Evolutionary conservation across 1,140 invertebrate species (phyloP).

Genomic region (Bombus affinis): DNA sequence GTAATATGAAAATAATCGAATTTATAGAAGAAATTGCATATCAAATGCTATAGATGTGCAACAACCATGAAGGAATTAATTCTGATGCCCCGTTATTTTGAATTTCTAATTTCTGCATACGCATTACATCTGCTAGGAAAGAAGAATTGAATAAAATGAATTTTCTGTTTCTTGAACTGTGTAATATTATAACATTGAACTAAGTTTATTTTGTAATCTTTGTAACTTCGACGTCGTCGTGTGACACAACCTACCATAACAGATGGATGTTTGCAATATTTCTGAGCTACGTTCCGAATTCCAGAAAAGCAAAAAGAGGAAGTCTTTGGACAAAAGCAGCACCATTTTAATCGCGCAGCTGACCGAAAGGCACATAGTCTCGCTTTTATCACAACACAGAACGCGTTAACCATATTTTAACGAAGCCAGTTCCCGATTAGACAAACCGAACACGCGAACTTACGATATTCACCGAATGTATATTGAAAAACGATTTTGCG

Average conservation of each 20-base stretch:
- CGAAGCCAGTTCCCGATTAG: constrained; percentile 20
- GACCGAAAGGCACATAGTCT: constrained; percentile 1
- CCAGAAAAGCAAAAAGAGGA: constrained; percentile 33
- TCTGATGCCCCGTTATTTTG: background rate
- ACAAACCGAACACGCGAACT: constrained; percentile 43
- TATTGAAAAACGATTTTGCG: constrained; percentile 5
- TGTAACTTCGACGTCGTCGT: constrained; percentile 49
- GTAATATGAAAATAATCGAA: background rate
- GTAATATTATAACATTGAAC: no score
- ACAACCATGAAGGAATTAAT: background rate
- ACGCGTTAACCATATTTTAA: constrained; percentile 26
- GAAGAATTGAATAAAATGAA: background rate
- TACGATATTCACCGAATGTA: constrained; percentile 8
- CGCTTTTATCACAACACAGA: constrained; percentile 59
- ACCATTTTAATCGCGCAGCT: constrained; percentile 50
- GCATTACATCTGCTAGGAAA: background rate
- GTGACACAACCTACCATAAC: constrained; percentile 58
- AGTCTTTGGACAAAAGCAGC: constrained; percentile 57
- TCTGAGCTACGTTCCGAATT: constrained; percentile 31
- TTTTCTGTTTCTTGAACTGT: background rate
- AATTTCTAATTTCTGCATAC: background rate
- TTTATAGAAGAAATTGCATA: background rate
- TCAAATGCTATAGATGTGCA: background rate
- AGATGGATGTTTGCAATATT: constrained; percentile 46
- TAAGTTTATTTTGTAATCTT: background rate